Percentiles rank a stretch among this genome's conserved stretches.
Conservation (phyloP, 2,888 invertebrate species). For the Meteorus colon region DNA sequence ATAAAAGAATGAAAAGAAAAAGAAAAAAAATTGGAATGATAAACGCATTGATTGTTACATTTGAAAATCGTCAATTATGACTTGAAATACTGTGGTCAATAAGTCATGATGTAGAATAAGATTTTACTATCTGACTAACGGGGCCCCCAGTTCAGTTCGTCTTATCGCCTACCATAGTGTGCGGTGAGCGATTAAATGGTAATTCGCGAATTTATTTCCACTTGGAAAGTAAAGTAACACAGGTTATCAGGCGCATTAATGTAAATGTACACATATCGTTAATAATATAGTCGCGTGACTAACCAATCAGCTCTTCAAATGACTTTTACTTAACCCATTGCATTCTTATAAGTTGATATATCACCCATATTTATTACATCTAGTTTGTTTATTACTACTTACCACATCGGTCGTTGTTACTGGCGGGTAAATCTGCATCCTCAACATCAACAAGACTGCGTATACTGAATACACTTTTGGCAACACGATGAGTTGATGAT, state of each 20-base stretch:
- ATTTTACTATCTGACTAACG: constrained; percentile 62
- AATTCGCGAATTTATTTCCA: constrained; percentile 66
- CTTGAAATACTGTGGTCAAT: constrained; percentile 31
- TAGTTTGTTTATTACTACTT: constrained; percentile 28
- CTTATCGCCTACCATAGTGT: constrained; percentile 59
- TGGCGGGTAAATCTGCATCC: constrained; percentile 65
- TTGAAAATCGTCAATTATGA: constrained; percentile 44
- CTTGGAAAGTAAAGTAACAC: constrained; percentile 59
- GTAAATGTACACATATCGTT: constrained; percentile 37
- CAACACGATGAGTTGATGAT: constrained; percentile 71
- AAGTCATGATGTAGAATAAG: constrained; percentile 55
- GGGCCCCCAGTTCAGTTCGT: constrained; percentile 63
- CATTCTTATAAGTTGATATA: constrained; percentile 1
- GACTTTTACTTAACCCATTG: constrained; percentile 13
- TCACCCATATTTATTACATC: background rate
- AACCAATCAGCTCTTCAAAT: constrained; percentile 39
- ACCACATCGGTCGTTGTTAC: constrained; percentile 54
- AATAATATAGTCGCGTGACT: constrained; percentile 45
- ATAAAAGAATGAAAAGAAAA: no score
- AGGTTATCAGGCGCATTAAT: constrained; percentile 44
- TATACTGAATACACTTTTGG: constrained; percentile 78
- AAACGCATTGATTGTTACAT: constrained; percentile 44
- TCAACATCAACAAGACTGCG: constrained; percentile 77
- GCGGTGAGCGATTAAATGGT: constrained; percentile 59
- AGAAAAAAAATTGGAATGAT: background rate